Conservation (phyloP, 2,797 vertebrate species). For the Muraenolepis orangiensis region DNA sequence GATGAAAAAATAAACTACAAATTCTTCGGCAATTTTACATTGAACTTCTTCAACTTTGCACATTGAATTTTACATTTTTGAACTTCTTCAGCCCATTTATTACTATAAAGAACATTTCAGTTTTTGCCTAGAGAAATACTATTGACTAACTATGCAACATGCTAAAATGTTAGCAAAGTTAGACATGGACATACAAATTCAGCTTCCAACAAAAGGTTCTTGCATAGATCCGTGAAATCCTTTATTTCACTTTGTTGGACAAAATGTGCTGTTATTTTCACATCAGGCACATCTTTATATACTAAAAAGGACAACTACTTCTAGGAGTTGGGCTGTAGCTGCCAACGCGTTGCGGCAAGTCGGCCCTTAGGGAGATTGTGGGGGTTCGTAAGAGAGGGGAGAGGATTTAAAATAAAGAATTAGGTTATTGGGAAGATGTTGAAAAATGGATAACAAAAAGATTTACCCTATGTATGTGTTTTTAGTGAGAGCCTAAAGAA, state of each 20-base stretch:
- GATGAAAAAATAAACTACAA: not conserved
- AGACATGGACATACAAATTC: too few relatives aligned
- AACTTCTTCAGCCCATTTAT: not conserved
- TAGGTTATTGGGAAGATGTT: not conserved
- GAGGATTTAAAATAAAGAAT: slow-evolving; percentile 2
- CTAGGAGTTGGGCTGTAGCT: slow-evolving; percentile 14
- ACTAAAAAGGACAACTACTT: slow-evolving; percentile 15
- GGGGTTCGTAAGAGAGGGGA: slow-evolving; percentile 11
- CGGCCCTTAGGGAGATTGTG: slow-evolving; percentile 22
- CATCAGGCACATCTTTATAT: slow-evolving; percentile 7
- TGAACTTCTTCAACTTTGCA: too few relatives aligned
- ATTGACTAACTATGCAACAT: not conserved
- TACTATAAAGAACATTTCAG: not conserved
- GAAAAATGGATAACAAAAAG: not conserved
- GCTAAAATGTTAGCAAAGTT: not conserved
- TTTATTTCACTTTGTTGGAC: slow-evolving; percentile 14
- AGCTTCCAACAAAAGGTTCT: not conserved
- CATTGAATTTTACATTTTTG: too few relatives aligned
- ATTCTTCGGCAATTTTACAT: too few relatives aligned
- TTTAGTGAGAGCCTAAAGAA: not conserved
- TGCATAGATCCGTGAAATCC: slow-evolving; percentile 7
- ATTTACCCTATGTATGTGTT: not conserved
- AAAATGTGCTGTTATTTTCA: slow-evolving; percentile 26
- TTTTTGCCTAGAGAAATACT: not conserved
- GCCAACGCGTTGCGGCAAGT: slow-evolving; percentile 17